A percentile compares a stretch with the other conserved stretches of the same genome.
Conservation (phyloP, 1,140 invertebrate species). For the Drosophila auraria region DNA sequence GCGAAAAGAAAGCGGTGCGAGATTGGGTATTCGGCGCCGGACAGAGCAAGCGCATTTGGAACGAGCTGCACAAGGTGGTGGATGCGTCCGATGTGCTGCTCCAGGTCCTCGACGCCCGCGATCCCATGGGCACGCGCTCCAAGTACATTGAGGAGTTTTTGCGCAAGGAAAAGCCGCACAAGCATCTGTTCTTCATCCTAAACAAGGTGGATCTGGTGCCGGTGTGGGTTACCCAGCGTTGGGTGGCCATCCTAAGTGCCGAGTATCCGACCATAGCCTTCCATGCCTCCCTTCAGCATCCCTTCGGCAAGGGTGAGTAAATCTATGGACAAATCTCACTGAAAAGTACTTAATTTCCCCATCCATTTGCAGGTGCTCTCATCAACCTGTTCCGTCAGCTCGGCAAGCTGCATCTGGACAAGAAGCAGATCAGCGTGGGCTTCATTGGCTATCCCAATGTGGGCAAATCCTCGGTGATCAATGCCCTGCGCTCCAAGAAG, state of each 20-base stretch:
- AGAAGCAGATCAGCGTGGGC: slow-evolving; percentile 99
- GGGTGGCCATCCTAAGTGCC: slow-evolving; percentile 96
- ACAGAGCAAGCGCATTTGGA: slow-evolving; percentile 99
- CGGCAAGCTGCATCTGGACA: slow-evolving; percentile 97
- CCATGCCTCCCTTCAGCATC: slow-evolving; percentile 98
- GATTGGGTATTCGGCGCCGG: slow-evolving; percentile 97
- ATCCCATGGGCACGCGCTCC: slow-evolving; percentile 97
- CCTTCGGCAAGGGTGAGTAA: slow-evolving; percentile 96
- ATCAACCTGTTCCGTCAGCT: slow-evolving; percentile 99
- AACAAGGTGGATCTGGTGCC: slow-evolving; percentile 99
- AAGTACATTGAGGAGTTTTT: slow-evolving; percentile 96
- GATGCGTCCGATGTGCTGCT: slow-evolving; percentile 99
- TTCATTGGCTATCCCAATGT: slow-evolving; percentile 99
- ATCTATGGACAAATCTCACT: not conserved
- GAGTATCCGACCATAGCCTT: slow-evolving; percentile 99
- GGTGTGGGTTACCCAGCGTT: slow-evolving; percentile 98
- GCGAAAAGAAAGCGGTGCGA: slow-evolving; percentile 90
- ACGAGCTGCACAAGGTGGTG: slow-evolving; percentile 99
- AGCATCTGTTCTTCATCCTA: slow-evolving; percentile 97
- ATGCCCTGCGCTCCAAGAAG: slow-evolving; percentile 97
- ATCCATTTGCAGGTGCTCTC: slow-evolving; percentile 88
- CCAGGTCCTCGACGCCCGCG: slow-evolving; percentile 96
- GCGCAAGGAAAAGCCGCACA: slow-evolving; percentile 95
- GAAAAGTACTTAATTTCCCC: not conserved
- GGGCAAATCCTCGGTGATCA: slow-evolving; percentile 99